Evolutionary conservation across 1,140 invertebrate genomes (phyloP).

Genomic region (Lanistes nyassanus): DNA sequence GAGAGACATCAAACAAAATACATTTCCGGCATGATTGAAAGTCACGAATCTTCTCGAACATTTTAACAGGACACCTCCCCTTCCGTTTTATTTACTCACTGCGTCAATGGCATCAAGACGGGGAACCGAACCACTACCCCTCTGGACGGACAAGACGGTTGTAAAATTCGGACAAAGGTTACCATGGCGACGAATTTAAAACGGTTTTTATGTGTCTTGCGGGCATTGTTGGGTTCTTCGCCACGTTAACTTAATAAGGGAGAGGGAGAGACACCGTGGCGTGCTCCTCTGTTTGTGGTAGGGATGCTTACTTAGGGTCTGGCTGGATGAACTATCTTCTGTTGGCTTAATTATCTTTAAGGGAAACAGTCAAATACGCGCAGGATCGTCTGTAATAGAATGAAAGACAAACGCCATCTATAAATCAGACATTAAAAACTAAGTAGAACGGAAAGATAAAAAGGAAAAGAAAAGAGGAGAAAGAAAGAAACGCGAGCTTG

Average conservation of each 20-base stretch:
- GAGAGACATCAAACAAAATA: too few species aligned
- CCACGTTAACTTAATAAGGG: too few species aligned
- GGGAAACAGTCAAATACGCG: neutral
- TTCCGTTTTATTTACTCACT: too few species aligned
- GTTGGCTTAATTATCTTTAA: neutral
- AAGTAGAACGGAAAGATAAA: neutral
- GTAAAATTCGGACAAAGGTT: conserved; percentile 21
- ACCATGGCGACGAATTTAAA: conserved; percentile 16
- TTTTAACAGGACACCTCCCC: too few species aligned
- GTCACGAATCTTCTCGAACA: too few species aligned
- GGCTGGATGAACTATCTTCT: too few species aligned
- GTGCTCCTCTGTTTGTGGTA: too few species aligned
- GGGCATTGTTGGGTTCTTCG: conserved; percentile 4
- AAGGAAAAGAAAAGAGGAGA: conserved; percentile 9
- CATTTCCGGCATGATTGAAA: too few species aligned
- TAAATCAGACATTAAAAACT: neutral
- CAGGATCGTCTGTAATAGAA: neutral
- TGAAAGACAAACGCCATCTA: neutral
- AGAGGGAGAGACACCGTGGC: too few species aligned
- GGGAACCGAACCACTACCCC: neutral
- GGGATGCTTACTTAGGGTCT: too few species aligned
- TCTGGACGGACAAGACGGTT: conserved; percentile 8
- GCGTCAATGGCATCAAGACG: too few species aligned
- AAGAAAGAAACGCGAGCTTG: neutral
- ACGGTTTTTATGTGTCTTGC: conserved; percentile 12